These are phyloP conservation scores for Setipinna tenuifilis DNA, from an alignment of 2,797 vertebrate species.

Conservation along the genomic window DNA sequence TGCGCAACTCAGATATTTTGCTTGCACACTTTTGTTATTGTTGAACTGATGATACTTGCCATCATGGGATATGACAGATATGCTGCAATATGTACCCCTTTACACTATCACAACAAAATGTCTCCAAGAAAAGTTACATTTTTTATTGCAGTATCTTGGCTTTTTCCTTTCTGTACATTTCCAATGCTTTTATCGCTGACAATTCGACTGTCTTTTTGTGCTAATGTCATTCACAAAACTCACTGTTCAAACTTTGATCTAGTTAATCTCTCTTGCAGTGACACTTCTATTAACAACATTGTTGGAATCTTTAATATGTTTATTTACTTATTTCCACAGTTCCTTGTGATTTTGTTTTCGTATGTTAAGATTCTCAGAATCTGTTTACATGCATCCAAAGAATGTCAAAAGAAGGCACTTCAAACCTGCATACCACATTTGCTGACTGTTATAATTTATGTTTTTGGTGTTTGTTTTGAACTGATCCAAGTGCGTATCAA, in stretches of 20 bases:
- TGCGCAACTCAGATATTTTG: conserved; percentile 53
- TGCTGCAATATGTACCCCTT: too few relatives aligned
- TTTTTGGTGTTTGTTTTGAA: conserved; percentile 46
- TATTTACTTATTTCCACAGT: conserved; percentile 38
- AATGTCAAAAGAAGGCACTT: conserved; percentile 49
- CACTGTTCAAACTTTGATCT: conserved; percentile 55
- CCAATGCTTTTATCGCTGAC: conserved; percentile 43
- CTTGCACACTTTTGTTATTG: too few relatives aligned
- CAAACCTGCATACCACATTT: conserved; percentile 54
- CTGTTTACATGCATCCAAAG: conserved; percentile 44
- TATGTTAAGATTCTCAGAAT: conserved; percentile 52
- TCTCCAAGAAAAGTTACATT: conserved; percentile 36
- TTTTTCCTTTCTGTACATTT: conserved; percentile 44
- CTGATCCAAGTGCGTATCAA: conserved; percentile 48
- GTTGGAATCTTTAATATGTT: conserved; percentile 39
- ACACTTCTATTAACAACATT: conserved; percentile 41
- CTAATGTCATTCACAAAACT: conserved; percentile 43
- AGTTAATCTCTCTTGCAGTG: conserved; percentile 48
- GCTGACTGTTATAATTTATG: conserved; percentile 50
- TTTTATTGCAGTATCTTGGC: conserved; percentile 44
- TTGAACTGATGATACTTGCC: too few relatives aligned
- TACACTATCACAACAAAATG: too few relatives aligned
- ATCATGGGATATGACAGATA: too few relatives aligned
- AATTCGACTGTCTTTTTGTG: conserved; percentile 45
- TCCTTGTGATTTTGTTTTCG: conserved; percentile 50